These are phyloP conservation scores for Barypeithes pellucidus DNA, from an alignment of 2,888 invertebrate genomes.

Conservation along the genomic window DNA sequence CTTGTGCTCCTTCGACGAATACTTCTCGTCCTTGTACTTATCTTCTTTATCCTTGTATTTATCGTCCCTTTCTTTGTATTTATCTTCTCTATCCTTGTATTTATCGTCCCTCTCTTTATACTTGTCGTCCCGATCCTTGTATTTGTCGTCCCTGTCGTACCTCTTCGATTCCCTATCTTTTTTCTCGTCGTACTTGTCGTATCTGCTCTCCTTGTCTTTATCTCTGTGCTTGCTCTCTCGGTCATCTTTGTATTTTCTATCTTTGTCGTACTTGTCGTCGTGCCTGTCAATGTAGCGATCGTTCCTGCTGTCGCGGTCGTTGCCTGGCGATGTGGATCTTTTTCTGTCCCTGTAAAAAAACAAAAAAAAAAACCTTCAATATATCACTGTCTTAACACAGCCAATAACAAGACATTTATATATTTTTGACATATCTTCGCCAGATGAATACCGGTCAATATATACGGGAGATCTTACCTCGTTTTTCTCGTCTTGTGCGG, in stretches of 20 bases:
- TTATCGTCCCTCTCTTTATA: constrained; percentile 61
- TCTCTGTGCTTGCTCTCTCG: constrained; percentile 62
- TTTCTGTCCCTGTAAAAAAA: constrained; percentile 68
- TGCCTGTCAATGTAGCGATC: constrained; percentile 69
- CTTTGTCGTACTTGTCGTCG: constrained; percentile 66
- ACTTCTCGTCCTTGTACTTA: constrained; percentile 61
- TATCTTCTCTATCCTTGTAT: constrained; percentile 60
- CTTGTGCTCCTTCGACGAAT: too few species aligned
- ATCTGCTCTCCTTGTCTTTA: constrained; percentile 62
- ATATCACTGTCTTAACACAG: too few species aligned
- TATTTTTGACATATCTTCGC: too few species aligned
- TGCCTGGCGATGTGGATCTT: constrained; percentile 68
- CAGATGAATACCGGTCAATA: too few species aligned
- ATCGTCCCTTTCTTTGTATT: constrained; percentile 57
- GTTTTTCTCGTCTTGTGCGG: constrained; percentile 65
- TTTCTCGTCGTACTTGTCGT: constrained; percentile 62
- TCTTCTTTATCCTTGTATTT: constrained; percentile 59
- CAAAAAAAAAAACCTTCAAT: constrained; percentile 48
- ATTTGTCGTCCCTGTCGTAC: constrained; percentile 63
- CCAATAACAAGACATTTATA: too few species aligned
- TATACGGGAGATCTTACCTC: constrained; percentile 54
- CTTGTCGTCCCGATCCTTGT: constrained; percentile 61
- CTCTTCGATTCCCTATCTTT: constrained; percentile 60
- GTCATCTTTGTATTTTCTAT: constrained; percentile 62
- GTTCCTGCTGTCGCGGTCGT: constrained; percentile 67